A percentile compares a stretch with the other conserved stretches of the same genome.
These are phyloP conservation scores for Erithacus rubecula DNA, from an alignment of 2,797 vertebrate species.

Conservation along the genomic window DNA sequence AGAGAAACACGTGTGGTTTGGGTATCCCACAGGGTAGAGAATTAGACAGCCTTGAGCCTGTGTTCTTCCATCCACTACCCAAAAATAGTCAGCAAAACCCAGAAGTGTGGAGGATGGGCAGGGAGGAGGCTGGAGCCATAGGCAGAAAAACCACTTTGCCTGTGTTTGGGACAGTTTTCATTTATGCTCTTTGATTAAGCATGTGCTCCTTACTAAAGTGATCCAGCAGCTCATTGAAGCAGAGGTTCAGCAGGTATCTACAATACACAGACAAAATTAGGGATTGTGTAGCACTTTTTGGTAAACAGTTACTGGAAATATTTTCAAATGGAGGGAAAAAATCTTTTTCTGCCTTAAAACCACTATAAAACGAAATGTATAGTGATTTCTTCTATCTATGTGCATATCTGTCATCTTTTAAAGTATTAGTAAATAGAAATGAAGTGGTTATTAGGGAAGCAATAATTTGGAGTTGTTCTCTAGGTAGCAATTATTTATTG, in stretches of 20 bases:
- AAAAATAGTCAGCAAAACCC: neutral
- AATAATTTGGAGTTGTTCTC: conserved; percentile 69
- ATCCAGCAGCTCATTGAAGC: neutral
- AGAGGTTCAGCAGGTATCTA: neutral
- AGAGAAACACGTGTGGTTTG: neutral
- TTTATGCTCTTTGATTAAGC: neutral
- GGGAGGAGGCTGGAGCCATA: neutral
- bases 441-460: conserved; percentile 69
- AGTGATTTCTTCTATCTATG: conserved; percentile 35
- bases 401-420: conserved; percentile 38
- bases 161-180: neutral
- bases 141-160: neutral
- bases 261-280: neutral
- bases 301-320: neutral
- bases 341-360: conserved; percentile 74
- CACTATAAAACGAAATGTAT: conserved; percentile 2
- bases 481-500: conserved; percentile 76
- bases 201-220: neutral
- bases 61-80: neutral
- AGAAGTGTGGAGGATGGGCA: neutral
- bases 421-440: conserved; percentile 46
- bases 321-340: neutral
- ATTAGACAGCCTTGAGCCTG: neutral
- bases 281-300: neutral
- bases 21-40: neutral